These are phyloP conservation scores for Hofmannophila pseudospretella DNA, from an alignment of 2,888 invertebrate genomes.

Conservation along the genomic window DNA sequence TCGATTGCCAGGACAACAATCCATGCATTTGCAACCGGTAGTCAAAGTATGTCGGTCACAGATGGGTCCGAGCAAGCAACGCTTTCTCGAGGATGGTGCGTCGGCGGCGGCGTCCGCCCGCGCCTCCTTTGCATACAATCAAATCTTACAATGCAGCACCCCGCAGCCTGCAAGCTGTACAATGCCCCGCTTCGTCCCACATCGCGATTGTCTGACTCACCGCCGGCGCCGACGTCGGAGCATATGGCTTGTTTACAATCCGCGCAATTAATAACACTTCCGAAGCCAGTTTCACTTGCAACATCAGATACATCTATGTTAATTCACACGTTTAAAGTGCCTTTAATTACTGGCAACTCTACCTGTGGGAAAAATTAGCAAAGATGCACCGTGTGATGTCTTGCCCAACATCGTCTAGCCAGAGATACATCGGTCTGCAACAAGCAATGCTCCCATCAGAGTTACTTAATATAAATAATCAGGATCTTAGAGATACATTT, in stretches of 20 bases:
- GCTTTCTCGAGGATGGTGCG: slow-evolving; percentile 51
- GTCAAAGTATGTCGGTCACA: slow-evolving; percentile 13
- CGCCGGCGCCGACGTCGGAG: slow-evolving; percentile 43
- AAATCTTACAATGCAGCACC: slow-evolving; percentile 49
- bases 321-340: background rate
- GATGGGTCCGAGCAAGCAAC: slow-evolving; percentile 15
- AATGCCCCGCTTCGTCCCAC: slow-evolving; percentile 56
- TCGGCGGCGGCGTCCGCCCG: slow-evolving; percentile 59
- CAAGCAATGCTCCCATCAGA: too few species aligned
- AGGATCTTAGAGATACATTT: too few species aligned
- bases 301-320: slow-evolving; percentile 6
- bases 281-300: slow-evolving; percentile 31
- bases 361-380: too few species aligned
- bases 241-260: slow-evolving; percentile 66
- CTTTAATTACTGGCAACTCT: too few species aligned
- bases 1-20: too few species aligned
- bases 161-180: slow-evolving; percentile 26
- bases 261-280: slow-evolving; percentile 59
- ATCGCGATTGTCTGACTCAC: slow-evolving; percentile 68
- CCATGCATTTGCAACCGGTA: background rate
- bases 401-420: too few species aligned
- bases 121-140: slow-evolving; percentile 74
- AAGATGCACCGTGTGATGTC: too few species aligned
- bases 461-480: too few species aligned
- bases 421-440: too few species aligned